Evolutionary conservation across 2,113 vertebrate genomes (phyloP).

Genomic region (Cheirogaleus medius): DNA sequence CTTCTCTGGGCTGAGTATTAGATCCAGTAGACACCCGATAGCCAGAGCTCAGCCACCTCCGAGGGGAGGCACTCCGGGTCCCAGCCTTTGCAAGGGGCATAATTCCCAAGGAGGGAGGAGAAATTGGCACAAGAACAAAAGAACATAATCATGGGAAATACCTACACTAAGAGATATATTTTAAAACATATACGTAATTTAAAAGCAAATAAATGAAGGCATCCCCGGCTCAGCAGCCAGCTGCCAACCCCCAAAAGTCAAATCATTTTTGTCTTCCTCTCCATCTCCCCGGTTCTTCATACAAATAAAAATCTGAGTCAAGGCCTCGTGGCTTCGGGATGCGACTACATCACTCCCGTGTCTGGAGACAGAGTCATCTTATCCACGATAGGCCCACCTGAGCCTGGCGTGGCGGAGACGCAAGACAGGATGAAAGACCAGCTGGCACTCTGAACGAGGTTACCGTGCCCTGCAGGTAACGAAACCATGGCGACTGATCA

Average conservation of each 20-base stretch:
- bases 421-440: neutral
- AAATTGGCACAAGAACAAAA: neutral
- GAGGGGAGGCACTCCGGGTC: rapidly evolving
- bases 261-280: neutral
- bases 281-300: neutral
- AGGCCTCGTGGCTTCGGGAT: neutral
- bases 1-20: neutral
- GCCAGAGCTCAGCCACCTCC: neutral
- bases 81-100: neutral
- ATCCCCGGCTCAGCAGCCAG: neutral
- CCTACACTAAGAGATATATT: no score
- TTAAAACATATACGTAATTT: neutral
- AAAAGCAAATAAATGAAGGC: neutral
- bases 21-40: neutral
- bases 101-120: neutral
- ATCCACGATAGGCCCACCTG: rapidly evolving
- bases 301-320: neutral
- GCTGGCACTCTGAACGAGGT: neutral
- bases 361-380: neutral
- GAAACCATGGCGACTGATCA: neutral
- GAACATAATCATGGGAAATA: neutral
- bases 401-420: neutral
- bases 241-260: neutral
- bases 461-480: neutral
- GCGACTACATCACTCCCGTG: rapidly evolving